A percentile compares a stretch with the other conserved stretches of the same genome.
These are phyloP conservation scores for Acipenser ruthenus DNA, from an alignment of 2,797 vertebrate genomes.

Conservation along the genomic window DNA sequence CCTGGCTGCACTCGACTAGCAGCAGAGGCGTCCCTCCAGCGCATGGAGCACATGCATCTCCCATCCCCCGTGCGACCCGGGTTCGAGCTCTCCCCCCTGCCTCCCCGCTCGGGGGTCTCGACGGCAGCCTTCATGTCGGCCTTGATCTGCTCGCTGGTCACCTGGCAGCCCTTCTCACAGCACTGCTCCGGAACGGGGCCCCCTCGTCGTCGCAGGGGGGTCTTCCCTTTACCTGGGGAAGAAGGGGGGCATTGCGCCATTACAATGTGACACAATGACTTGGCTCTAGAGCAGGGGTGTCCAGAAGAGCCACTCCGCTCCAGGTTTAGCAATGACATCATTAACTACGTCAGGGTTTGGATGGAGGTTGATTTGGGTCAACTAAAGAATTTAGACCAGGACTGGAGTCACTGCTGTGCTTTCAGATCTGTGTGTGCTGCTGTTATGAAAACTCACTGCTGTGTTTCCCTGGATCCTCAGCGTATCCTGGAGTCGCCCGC, in stretches of 20 bases:
- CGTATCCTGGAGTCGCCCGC: slow-evolving; percentile 56
- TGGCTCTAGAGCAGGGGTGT: background rate
- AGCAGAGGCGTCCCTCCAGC: slow-evolving; percentile 35
- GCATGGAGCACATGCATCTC: slow-evolving; percentile 36
- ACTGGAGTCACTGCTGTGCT: too few species aligned
- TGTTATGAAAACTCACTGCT: slow-evolving; percentile 21
- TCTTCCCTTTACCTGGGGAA: slow-evolving; percentile 83
- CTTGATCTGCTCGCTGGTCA: slow-evolving; percentile 97
- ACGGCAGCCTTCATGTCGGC: slow-evolving; percentile 95
- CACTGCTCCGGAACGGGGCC: slow-evolving; percentile 61
- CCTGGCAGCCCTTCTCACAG: slow-evolving; percentile 96
- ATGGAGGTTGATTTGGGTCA: too few species aligned
- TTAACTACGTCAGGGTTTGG: too few species aligned
- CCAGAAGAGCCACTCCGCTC: background rate
- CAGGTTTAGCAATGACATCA: too few species aligned
- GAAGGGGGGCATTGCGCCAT: slow-evolving; percentile 4
- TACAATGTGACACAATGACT: too few species aligned
- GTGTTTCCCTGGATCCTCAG: slow-evolving; percentile 40
- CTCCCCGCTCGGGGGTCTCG: slow-evolving; percentile 61
- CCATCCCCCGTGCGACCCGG: slow-evolving; percentile 29
- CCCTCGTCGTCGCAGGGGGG: slow-evolving; percentile 72
- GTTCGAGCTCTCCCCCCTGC: slow-evolving; percentile 50
- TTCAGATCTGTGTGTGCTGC: background rate
- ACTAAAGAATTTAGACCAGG: too few species aligned
- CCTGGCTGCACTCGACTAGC: slow-evolving; percentile 23